phyloP scores from a whole-genome alignment of 2,113 vertebrate genomes.

The Archocentrus centrarchus region DNA sequence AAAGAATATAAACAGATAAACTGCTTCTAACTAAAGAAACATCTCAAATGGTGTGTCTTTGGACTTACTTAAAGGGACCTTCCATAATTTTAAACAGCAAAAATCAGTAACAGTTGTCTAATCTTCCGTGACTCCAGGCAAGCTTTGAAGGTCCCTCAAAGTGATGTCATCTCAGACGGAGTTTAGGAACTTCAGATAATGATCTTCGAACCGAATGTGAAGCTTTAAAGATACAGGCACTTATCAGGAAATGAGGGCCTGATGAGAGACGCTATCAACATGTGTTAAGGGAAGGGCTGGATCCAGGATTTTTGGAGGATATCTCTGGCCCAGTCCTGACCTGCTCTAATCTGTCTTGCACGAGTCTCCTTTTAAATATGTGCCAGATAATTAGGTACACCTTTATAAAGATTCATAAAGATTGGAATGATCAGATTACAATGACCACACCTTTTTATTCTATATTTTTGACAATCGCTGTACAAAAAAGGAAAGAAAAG shows the following conservation, averaged over 20 bases:
- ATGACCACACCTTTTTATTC: background rate
- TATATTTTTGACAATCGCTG: background rate
- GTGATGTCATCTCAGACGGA: slow-evolving; percentile 8
- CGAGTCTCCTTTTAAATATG: background rate
- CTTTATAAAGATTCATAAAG: background rate
- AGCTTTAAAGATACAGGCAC: background rate
- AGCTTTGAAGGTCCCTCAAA: slow-evolving; percentile 2
- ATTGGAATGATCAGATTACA: background rate
- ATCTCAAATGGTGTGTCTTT: background rate
- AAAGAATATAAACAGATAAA: background rate
- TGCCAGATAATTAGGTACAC: background rate
- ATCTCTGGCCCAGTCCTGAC: background rate
- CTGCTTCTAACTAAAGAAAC: background rate
- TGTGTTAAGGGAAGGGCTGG: background rate
- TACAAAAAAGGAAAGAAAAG: background rate
- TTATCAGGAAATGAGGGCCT: background rate
- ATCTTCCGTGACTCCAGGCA: background rate
- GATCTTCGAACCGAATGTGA: background rate
- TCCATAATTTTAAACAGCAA: background rate
- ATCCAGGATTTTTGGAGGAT: background rate
- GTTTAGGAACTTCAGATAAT: background rate
- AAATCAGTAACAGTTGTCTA: slow-evolving; percentile 13
- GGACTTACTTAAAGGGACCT: slow-evolving; percentile 10
- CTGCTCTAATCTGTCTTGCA: background rate
- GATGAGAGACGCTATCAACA: background rate